phyloP scores from a whole-genome alignment of 2,888 invertebrate genomes.

The Hedya salicella region DNA sequence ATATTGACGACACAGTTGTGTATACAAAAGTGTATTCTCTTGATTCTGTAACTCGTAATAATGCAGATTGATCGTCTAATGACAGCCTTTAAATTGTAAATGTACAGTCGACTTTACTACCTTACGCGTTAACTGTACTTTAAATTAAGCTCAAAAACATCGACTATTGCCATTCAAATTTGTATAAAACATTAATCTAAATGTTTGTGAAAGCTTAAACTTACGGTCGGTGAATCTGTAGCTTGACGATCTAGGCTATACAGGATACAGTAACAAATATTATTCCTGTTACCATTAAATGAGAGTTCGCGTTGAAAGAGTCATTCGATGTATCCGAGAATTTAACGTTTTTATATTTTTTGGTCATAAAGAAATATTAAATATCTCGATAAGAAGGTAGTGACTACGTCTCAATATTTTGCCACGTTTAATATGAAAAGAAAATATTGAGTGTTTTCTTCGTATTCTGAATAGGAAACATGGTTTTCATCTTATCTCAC shows the following conservation, averaged over 20 bases:
- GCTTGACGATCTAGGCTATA: no score
- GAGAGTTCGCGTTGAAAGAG: background rate
- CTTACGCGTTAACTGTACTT: no score
- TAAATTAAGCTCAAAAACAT: background rate
- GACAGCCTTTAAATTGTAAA: background rate
- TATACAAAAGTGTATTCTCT: no score
- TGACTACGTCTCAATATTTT: background rate
- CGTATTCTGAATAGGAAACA: background rate
- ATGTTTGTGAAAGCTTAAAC: background rate
- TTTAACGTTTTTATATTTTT: no score
- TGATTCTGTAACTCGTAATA: no score
- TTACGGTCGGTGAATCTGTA: no score
- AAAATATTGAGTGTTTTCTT: background rate
- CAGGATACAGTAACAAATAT: background rate
- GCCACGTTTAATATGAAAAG: background rate
- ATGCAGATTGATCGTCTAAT: background rate
- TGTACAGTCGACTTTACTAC: background rate
- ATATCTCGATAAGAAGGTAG: background rate
- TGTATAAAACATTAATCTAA: constrained; percentile 8
- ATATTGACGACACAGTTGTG: no score
- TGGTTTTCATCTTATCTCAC: background rate
- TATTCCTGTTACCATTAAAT: background rate
- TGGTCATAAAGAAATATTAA: background rate
- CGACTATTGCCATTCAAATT: background rate
- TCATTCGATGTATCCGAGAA: background rate